A percentile compares a stretch with the other conserved stretches of the same genome.
Evolutionary conservation across 2,113 vertebrate species (phyloP).

Genomic region (Corythornis madagascariensis): DNA sequence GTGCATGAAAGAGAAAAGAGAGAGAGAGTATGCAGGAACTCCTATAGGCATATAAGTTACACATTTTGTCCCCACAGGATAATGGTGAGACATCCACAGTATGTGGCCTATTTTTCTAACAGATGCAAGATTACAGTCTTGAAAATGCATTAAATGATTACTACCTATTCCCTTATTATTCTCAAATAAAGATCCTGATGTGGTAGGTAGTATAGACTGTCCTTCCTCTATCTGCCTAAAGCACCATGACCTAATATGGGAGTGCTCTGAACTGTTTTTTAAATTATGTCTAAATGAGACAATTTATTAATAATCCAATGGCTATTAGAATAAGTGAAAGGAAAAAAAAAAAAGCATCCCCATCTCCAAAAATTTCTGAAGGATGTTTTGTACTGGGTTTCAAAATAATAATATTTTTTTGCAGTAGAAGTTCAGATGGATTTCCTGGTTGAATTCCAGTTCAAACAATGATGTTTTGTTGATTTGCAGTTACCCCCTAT

Average conservation of each 20-base stretch:
- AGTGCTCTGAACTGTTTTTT: background rate
- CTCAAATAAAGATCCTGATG: background rate
- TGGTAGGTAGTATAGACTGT: background rate
- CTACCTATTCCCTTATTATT: background rate
- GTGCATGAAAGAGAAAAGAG: slow-evolving; percentile 4
- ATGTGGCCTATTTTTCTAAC: slow-evolving; percentile 11
- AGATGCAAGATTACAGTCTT: slow-evolving; percentile 12
- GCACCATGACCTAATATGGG: background rate
- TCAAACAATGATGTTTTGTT: background rate
- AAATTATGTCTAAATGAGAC: background rate
- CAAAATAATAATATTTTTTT: background rate
- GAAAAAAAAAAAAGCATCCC: background rate
- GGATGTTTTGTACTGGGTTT: background rate
- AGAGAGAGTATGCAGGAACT: slow-evolving; percentile 11
- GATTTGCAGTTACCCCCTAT: background rate
- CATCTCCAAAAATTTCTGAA: background rate
- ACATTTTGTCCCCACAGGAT: slow-evolving; percentile 10
- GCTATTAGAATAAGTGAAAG: background rate
- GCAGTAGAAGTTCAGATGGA: background rate
- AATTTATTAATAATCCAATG: background rate
- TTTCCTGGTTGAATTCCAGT: background rate
- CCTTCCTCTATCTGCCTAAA: background rate
- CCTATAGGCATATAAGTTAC: slow-evolving; percentile 7
- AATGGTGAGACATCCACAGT: background rate
- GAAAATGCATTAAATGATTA: slow-evolving; percentile 8